These are phyloP conservation scores for Hetaerina americana DNA, from an alignment of 1,140 invertebrate species.

Conservation along the genomic window DNA sequence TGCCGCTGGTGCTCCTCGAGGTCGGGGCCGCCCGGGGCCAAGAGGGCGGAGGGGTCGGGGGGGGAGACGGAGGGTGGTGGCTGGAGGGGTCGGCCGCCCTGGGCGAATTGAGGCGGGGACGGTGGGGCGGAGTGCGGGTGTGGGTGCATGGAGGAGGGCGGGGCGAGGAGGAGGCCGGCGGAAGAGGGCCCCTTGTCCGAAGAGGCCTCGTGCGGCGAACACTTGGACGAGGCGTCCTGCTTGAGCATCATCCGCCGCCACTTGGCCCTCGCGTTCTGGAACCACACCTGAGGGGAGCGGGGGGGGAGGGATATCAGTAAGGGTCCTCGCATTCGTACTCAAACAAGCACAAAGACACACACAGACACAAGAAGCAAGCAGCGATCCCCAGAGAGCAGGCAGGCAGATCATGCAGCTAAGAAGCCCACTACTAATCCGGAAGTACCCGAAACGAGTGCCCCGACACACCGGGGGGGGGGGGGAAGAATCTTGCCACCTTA, in stretches of 20 bases:
- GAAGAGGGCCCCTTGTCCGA: slow-evolving; percentile 36
- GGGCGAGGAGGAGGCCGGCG: background rate
- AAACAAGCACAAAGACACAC: too few relatives aligned
- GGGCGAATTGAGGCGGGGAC: slow-evolving; percentile 31
- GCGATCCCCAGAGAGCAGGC: too few relatives aligned
- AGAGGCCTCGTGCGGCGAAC: background rate
- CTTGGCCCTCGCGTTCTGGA: slow-evolving; percentile 96
- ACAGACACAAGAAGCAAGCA: too few relatives aligned
- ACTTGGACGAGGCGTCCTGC: slow-evolving; percentile 52
- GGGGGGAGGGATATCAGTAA: too few relatives aligned
- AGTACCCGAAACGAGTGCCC: too few relatives aligned
- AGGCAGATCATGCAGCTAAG: too few relatives aligned
- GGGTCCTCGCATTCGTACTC: too few relatives aligned
- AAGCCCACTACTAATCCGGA: too few relatives aligned
- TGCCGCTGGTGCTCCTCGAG: background rate
- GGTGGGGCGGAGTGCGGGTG: slow-evolving; percentile 33
- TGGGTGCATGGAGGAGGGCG: slow-evolving; percentile 8
- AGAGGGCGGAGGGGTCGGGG: slow-evolving; percentile 30
- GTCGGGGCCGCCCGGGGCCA: slow-evolving; percentile 23
- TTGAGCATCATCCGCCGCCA: slow-evolving; percentile 88
- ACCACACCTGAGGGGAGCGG: slow-evolving; percentile 80
- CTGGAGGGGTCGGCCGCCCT: slow-evolving; percentile 23
- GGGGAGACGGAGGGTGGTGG: slow-evolving; percentile 32
- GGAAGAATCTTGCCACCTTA: too few relatives aligned
- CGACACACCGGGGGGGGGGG: too few relatives aligned